These are phyloP conservation scores for Sebastiscus tertius DNA, from an alignment of 2,797 vertebrate genomes.

Conservation along the genomic window DNA sequence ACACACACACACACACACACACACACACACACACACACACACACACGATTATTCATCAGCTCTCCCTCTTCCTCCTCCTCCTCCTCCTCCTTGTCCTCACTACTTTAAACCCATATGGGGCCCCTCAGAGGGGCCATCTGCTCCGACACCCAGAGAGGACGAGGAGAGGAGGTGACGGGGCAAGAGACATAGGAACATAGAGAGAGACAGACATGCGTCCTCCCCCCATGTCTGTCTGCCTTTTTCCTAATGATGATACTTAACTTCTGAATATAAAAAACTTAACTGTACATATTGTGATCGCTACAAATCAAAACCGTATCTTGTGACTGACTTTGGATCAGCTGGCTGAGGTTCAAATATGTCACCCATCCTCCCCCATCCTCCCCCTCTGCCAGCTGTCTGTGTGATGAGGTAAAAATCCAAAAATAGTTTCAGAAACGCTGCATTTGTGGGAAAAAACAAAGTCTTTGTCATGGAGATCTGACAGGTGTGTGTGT, in stretches of 20 bases:
- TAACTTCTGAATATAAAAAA: not conserved
- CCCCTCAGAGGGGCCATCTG: slow-evolving; percentile 26
- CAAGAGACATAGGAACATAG: not conserved
- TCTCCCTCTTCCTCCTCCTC: not conserved
- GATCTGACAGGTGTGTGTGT: slow-evolving; percentile 2
- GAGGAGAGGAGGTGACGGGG: slow-evolving; percentile 5
- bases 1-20: not conserved
- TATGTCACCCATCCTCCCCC: not conserved
- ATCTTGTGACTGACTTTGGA: not conserved
- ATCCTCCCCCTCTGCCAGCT: not conserved
- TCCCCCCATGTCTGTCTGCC: not conserved
- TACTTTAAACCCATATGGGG: slow-evolving; percentile 14
- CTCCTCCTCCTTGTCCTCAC: not conserved
- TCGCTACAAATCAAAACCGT: not conserved
- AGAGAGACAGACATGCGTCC: not conserved
- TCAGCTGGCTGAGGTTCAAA: not conserved
- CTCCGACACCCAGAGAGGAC: not conserved
- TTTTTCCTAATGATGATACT: not conserved
- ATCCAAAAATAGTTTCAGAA: slow-evolving; percentile 12
- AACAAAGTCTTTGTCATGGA: not conserved
- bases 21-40: not conserved
- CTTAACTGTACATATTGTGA: not conserved
- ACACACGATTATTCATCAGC: slow-evolving; percentile 13
- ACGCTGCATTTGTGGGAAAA: slow-evolving; percentile 2
- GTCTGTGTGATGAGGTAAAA: not conserved